These are phyloP conservation scores for Pangasianodon gigas DNA, from an alignment of 2,113 vertebrate genomes.

Conservation along the genomic window DNA sequence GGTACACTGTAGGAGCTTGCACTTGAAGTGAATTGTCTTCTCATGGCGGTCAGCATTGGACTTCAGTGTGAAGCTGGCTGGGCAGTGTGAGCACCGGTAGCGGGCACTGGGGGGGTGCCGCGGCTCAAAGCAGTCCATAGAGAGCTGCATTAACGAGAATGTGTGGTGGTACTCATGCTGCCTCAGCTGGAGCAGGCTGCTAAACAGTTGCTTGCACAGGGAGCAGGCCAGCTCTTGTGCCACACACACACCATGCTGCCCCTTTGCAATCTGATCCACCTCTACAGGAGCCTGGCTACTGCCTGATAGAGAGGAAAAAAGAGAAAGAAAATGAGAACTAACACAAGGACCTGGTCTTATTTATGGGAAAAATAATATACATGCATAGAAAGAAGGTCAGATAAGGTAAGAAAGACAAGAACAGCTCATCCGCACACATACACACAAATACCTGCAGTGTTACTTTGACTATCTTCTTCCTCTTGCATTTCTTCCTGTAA, in stretches of 20 bases:
- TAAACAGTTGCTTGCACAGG: slow-evolving; percentile 79
- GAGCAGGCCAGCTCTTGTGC: slow-evolving; percentile 74
- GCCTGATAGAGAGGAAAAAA: slow-evolving; percentile 50
- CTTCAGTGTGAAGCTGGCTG: slow-evolving; percentile 79
- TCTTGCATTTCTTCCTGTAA: slow-evolving; percentile 66
- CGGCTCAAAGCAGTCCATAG: slow-evolving; percentile 62
- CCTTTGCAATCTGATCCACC: slow-evolving; percentile 70
- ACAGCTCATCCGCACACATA: background rate
- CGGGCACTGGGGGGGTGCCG: slow-evolving; percentile 61
- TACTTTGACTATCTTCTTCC: slow-evolving; percentile 56
- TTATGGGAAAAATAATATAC: slow-evolving; percentile 47
- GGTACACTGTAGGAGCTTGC: slow-evolving; percentile 79
- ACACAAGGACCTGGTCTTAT: slow-evolving; percentile 36
- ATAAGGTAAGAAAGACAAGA: slow-evolving; percentile 3
- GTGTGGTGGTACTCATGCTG: slow-evolving; percentile 74
- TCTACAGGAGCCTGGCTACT: slow-evolving; percentile 55
- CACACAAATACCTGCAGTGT: slow-evolving; percentile 65
- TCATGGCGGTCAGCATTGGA: slow-evolving; percentile 80
- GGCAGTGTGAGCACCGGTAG: slow-evolving; percentile 80
- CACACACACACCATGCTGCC: slow-evolving; percentile 61
- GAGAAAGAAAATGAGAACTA: slow-evolving; percentile 38
- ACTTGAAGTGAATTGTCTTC: slow-evolving; percentile 80
- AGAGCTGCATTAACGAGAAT: slow-evolving; percentile 72
- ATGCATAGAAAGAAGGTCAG: slow-evolving; percentile 25
- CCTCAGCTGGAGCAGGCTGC: slow-evolving; percentile 72